Evolutionary conservation across 2,113 vertebrate genomes (phyloP), one percentile per base, ranked within the genome.

Genomic region (Anguilla rostrata): DNA sequence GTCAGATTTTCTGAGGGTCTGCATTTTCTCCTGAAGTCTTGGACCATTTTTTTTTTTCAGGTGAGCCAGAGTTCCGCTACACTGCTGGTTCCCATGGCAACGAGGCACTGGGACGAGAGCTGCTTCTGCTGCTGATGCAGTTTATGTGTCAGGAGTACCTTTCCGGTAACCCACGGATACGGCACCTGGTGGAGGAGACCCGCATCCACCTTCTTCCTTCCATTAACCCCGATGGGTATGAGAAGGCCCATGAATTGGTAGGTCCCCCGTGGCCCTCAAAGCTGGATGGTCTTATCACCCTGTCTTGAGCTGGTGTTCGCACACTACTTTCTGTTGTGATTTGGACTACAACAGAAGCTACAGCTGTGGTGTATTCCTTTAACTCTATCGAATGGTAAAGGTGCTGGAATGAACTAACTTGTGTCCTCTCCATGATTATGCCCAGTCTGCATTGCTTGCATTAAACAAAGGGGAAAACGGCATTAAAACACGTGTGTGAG

Each of bases 121-220:
- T 99, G 5, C 94, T 97, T 71, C 96, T 99, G 22, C 90, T 99
- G 88, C 92, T 99, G 81, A 96, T 98, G 96, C 98, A 99, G 95
- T 99, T 99, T 91, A 96, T 99, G 94, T 99, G 98, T 87, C 95
- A 97, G 92, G 98, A 99, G 87, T 99, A 99, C 92, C 88, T 97
- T 89, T 95, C 96, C 3, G 95, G 96, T 81, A 99, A 98, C 90
- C 87, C 92, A 0, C 96, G 98, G 15, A 94, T 99, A 8, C 91
- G 95, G 14, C 96, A 91, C 90, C 96, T 99, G 84, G 96, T 99
- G 85, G 93, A 98, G n/a, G 95, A 96, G 89, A 99, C 98, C 0
- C 95, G 98, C 4, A 97, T 99, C 86, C 98, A 99, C 93, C 95
- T 99, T 75, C 91, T 99, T 82, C 98, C 98, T 83, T 98, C 97